These are phyloP conservation scores for Leucosticte australis DNA, from an alignment of 2,113 vertebrate genomes.

Conservation along the genomic window DNA sequence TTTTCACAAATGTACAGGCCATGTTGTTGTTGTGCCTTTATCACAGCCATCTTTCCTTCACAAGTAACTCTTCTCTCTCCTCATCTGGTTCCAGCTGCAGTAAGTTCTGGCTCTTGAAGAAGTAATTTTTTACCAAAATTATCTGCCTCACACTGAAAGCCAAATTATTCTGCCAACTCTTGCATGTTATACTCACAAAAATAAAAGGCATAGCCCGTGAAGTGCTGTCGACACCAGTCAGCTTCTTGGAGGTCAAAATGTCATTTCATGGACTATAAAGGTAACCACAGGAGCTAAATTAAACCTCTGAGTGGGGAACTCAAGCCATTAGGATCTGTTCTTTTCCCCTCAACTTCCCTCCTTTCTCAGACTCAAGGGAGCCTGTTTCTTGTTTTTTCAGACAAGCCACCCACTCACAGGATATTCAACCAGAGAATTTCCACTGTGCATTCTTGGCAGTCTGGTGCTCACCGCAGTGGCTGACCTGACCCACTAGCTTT, in stretches of 20 bases:
- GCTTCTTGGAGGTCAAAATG: neutral
- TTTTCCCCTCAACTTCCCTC: neutral
- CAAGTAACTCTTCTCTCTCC: neutral
- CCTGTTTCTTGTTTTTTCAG: slow-evolving; percentile 40
- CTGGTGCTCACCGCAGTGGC: neutral
- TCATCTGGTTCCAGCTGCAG: neutral
- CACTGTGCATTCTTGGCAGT: neutral
- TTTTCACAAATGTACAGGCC: neutral
- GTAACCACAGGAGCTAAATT: neutral
- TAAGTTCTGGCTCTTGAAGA: neutral
- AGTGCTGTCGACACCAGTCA: neutral
- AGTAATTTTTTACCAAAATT: neutral
- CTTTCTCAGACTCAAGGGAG: neutral
- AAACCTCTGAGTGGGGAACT: neutral
- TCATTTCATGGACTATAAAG: neutral
- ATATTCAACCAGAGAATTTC: slow-evolving; percentile 16
- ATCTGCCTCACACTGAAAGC: neutral
- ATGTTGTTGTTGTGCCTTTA: neutral
- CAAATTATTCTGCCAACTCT: neutral
- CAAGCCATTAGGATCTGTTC: neutral
- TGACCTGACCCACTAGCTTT: neutral
- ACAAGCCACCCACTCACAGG: slow-evolving; percentile 45
- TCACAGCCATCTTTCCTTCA: neutral
- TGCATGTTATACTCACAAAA: neutral
- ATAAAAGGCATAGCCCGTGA: neutral